Evolutionary conservation across 2,797 vertebrate genomes (phyloP).

Genomic region (Gymnocypris eckloni): DNA sequence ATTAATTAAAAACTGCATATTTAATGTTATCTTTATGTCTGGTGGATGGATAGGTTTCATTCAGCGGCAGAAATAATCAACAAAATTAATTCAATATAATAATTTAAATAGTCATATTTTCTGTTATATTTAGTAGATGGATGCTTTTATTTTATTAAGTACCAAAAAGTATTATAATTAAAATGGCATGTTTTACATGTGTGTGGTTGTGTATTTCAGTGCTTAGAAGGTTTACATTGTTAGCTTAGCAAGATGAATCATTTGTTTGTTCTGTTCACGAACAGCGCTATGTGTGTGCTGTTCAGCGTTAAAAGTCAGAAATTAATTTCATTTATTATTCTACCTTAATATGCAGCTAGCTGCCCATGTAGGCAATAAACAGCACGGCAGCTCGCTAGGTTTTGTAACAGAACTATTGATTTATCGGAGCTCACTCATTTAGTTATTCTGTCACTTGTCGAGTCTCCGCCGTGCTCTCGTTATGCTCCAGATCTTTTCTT

Average conservation of each 20-base stretch:
- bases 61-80: neutral
- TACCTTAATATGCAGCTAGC: neutral
- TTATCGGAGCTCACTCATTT: neutral
- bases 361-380: neutral
- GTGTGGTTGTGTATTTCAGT: neutral
- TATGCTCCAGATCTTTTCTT: constrained; percentile 52
- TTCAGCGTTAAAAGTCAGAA: neutral
- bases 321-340: neutral
- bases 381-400: neutral
- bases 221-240: neutral
- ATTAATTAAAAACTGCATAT: neutral
- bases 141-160: neutral
- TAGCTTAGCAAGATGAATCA: neutral
- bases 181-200: neutral
- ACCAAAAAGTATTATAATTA: neutral
- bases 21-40: neutral
- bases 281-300: neutral
- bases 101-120: neutral
- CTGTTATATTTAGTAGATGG: neutral
- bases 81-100: neutral
- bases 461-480: neutral
- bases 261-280: neutral
- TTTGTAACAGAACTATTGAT: constrained; percentile 5
- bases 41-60: neutral
- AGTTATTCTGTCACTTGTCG: constrained; percentile 17